Evolutionary conservation across 64 coral and sea anemone genomes (phyloP), one percentile per base, ranked within the genome.

Genomic region (Porites lutea): DNA sequence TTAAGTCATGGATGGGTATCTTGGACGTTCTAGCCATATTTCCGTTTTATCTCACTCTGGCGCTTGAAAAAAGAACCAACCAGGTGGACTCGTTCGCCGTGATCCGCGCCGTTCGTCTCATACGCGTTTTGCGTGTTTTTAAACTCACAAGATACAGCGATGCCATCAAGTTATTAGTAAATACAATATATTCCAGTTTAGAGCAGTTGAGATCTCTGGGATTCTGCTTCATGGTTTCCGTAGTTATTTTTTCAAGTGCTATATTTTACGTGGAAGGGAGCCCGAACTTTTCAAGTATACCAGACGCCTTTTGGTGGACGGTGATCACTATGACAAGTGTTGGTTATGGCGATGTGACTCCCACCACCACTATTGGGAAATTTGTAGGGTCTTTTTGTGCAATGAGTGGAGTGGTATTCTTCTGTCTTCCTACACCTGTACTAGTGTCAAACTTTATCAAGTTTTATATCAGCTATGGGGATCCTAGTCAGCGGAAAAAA

Each of bases 261-360:
- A 79, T 97, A 16, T 97, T 86, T 43, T 92, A 97, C 37, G 88
- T 78, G 65, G 95, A 97, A 83, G 86, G 66, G 44, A 81, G 73
- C 50, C 74, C 49, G 48, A 89, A 97, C 45, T 94, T 97, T 45
- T 51, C 90, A 49, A 97, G 95, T n/a, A 97, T 97, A 47, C 95
- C 95, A 0, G 95, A 97, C 13, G 92, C 95, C n/a, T 94, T 97
- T 66, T 97, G 95, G 95, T 97, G 92, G 88, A 79, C 92, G 11
- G 86, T 97, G 14, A 94, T 97, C 48, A 97, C 95, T 16, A 97
- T 97, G 95, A 97, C 88, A 13, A 90, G 92, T 18, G 95, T 97
- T 18, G 95, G 95, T 49, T 97, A 97, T 18, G 95, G 95, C 4
- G 95, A 97, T 50, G 83, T 94, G 76, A 89, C 79, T 2, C 95